Evolutionary conservation across 2,113 vertebrate species (phyloP).

Genomic region (Cromileptes altivelis): DNA sequence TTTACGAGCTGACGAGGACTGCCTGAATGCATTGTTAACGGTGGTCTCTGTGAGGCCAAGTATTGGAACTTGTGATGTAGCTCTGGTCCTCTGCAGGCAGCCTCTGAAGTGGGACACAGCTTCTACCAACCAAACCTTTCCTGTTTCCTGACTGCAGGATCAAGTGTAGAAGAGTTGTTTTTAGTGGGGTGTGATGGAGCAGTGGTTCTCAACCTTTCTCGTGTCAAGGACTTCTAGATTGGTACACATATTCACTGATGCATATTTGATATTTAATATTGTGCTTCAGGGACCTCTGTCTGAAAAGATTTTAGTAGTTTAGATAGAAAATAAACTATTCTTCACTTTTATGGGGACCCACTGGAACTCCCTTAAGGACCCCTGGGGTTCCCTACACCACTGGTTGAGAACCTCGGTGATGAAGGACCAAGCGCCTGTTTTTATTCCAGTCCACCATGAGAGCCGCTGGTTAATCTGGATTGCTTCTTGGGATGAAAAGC

Average conservation of each 20-base stretch:
- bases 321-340: no score
- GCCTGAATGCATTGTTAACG: constrained; percentile 8
- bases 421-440: constrained; percentile 1
- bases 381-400: no score
- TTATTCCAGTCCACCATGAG: not conserved
- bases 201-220: no score
- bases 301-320: no score
- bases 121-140: not conserved
- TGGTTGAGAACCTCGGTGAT: not conserved
- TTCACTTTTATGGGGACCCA: no score
- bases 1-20: not conserved
- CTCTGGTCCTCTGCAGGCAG: constrained; percentile 14
- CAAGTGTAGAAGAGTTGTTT: constrained; percentile 14
- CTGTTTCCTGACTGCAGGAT: not conserved
- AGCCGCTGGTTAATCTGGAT: not conserved
- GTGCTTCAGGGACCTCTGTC: no score
- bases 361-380: no score
- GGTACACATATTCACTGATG: no score
- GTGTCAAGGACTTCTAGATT: no score
- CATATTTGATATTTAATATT: no score
- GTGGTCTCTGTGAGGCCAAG: constrained; percentile 55
- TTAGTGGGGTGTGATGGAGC: not conserved
- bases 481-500: constrained; percentile 1
- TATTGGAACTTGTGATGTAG: constrained; percentile 9
- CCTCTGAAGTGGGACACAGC: constrained; percentile 37